Evolutionary conservation across 2,797 vertebrate species (phyloP).

Genomic region (Smutsia temminckii): DNA sequence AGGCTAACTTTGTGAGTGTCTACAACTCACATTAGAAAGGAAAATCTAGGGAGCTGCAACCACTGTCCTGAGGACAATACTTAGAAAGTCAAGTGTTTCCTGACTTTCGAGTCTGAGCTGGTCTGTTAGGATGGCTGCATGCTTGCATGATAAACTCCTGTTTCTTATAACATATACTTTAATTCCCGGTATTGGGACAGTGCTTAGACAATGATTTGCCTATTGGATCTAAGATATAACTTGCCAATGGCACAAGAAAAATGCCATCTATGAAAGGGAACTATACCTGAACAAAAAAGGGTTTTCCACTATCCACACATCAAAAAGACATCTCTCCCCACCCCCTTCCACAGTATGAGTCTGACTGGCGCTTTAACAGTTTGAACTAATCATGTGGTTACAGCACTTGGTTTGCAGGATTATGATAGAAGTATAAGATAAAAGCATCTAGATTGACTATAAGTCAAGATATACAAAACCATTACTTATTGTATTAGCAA

Average conservation of each 20-base stretch:
- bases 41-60: not conserved
- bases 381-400: not conserved
- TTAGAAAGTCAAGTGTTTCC: not conserved
- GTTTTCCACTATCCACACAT: not conserved
- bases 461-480: not conserved
- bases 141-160: not conserved
- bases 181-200: not conserved
- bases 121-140: not conserved
- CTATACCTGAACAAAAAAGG: not conserved
- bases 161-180: not conserved
- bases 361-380: not conserved
- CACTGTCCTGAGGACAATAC: not conserved
- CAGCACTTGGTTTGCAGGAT: not conserved
- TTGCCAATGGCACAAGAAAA: slow-evolving; percentile 12
- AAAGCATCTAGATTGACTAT: not conserved
- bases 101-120: not conserved
- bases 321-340: not conserved
- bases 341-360: not conserved
- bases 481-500: not conserved
- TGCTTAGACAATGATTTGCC: not conserved
- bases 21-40: not conserved
- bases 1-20: not conserved
- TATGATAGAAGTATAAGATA: not conserved
- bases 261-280: not conserved
- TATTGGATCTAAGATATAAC: not conserved